Conservation (phyloP, 2,888 invertebrate species). For the Phyllotreta striolata region DNA sequence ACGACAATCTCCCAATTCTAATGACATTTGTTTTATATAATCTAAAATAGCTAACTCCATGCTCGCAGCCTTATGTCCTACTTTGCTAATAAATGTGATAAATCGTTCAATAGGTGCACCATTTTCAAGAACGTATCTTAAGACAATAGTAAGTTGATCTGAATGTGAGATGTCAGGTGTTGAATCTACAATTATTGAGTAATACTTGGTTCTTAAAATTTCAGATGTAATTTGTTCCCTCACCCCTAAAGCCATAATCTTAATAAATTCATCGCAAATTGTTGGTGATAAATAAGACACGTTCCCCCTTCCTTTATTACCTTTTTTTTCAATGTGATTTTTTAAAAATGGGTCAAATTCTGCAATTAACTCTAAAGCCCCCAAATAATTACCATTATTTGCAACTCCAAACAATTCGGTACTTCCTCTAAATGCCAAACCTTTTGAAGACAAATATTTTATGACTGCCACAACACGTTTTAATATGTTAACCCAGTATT, state of each 20-base stretch:
- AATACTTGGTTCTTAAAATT: slow-evolving; percentile 5
- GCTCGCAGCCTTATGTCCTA: slow-evolving; percentile 2
- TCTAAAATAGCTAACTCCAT: background rate
- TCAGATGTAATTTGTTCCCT: background rate
- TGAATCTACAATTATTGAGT: slow-evolving; percentile 21
- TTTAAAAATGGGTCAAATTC: slow-evolving; percentile 50
- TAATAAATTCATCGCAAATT: slow-evolving; percentile 9
- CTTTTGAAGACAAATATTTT: slow-evolving; percentile 1
- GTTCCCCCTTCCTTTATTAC: slow-evolving; percentile 24
- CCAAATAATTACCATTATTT: slow-evolving; percentile 6
- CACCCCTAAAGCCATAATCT: background rate
- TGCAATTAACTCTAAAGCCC: slow-evolving; percentile 23
- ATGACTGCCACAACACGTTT: background rate
- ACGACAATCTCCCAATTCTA: slow-evolving; percentile 2
- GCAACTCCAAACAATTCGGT: background rate
- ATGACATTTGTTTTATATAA: background rate
- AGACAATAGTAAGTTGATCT: slow-evolving; percentile 1
- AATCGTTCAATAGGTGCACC: slow-evolving; percentile 18
- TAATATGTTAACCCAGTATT: slow-evolving; percentile 1
- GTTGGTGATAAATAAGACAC: slow-evolving; percentile 5
- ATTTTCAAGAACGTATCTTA: slow-evolving; percentile 12
- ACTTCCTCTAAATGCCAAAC: slow-evolving; percentile 4
- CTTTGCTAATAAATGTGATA: slow-evolving; percentile 1
- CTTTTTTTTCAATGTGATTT: slow-evolving; percentile 43
- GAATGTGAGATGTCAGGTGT: slow-evolving; percentile 3